These are phyloP conservation scores for Labrus mixtus DNA, from an alignment of 2,113 vertebrate genomes.

Conservation along the genomic window DNA sequence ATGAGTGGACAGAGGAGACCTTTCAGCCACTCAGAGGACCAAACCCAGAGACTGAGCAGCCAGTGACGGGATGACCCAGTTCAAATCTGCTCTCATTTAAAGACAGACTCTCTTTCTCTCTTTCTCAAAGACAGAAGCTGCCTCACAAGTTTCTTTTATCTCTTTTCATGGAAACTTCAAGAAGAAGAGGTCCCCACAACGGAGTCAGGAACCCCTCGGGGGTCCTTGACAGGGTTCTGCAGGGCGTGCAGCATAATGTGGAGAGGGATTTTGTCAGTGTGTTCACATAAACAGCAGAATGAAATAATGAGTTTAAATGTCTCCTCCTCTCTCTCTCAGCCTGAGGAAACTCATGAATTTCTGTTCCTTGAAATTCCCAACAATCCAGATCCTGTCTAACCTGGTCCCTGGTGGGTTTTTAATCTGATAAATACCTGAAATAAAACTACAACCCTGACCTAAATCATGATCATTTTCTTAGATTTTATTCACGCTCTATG, in stretches of 20 bases:
- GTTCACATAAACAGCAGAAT: constrained; percentile 1
- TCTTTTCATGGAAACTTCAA: constrained; percentile 30
- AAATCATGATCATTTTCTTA: background rate
- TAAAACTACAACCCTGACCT: background rate
- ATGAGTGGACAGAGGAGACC: constrained; percentile 29
- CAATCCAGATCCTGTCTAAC: background rate
- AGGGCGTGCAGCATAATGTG: constrained; percentile 6
- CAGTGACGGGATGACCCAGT: constrained; percentile 51
- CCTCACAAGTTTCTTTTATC: constrained; percentile 43
- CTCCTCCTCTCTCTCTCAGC: background rate
- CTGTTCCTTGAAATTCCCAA: constrained; percentile 8
- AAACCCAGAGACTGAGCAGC: constrained; percentile 33
- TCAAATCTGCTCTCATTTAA: constrained; percentile 45
- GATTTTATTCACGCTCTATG: too few relatives aligned
- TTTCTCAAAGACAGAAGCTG: constrained; percentile 35
- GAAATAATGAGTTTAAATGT: background rate
- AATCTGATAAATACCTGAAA: background rate
- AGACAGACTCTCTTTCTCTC: constrained; percentile 42
- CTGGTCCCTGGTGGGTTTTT: background rate
- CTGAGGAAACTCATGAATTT: constrained; percentile 1
- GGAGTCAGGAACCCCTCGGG: background rate
- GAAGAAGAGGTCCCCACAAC: constrained; percentile 8
- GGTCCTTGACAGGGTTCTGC: constrained; percentile 15
- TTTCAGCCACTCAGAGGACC: constrained; percentile 30
- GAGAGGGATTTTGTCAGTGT: constrained; percentile 11